phyloP scores from a whole-genome alignment of 2,113 vertebrate genomes.

The Dicerorhinus sumatrensis region DNA sequence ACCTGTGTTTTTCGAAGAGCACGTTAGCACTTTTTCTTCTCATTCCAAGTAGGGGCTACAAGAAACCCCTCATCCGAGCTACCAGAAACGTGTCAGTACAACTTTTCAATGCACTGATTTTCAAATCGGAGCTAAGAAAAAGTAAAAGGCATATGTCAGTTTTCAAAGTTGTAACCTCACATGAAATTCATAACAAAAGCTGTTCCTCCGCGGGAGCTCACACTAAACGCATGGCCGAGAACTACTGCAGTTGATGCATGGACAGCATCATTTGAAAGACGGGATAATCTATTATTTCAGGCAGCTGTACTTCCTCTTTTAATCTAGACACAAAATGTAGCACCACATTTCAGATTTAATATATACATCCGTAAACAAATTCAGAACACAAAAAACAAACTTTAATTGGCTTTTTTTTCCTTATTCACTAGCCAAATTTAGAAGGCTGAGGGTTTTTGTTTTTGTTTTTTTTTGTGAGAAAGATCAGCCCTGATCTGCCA shows the following conservation, averaged over 20 bases:
- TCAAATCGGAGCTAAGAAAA: neutral
- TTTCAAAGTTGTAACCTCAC: neutral
- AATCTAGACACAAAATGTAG: neutral
- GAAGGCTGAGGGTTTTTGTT: neutral
- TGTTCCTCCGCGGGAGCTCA: neutral
- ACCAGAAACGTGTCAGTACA: neutral
- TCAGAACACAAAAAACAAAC: neutral
- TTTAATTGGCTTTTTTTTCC: neutral
- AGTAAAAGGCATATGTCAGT: neutral
- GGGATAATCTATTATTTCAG: neutral
- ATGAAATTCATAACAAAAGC: neutral
- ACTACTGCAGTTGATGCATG: accelerated
- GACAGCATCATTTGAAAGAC: neutral
- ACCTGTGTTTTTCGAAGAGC: neutral
- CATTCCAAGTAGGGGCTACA: neutral
- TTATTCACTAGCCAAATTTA: neutral
- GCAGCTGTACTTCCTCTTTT: neutral
- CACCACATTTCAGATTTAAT: neutral
- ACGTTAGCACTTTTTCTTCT: neutral
- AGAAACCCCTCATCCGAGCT: neutral
- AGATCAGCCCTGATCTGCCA: too few species aligned
- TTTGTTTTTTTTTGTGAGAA: too few species aligned
- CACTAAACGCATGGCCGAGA: neutral
- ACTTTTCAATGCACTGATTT: neutral
- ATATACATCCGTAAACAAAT: neutral